Evolutionary conservation across 37 sponge, comb jelly and placozoan species (phyloP).

Genomic region (Spongilla lacustris): DNA sequence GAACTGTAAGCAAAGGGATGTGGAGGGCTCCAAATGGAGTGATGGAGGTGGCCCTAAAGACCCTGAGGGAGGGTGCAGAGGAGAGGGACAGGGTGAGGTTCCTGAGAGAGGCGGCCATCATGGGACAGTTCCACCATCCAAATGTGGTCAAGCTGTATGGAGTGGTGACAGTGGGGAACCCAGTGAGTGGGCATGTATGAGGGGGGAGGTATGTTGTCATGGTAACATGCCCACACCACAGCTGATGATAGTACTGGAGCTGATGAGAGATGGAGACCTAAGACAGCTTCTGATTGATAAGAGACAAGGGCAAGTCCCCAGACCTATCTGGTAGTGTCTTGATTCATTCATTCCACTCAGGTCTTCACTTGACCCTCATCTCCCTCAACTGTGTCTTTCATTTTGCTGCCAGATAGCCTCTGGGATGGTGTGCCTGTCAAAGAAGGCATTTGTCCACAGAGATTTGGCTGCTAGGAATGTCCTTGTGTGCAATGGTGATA

Average conservation of each 20-base stretch:
- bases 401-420: slow-evolving; percentile 54
- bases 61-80: slow-evolving; percentile 18
- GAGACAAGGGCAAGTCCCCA: too few species aligned
- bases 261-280: slow-evolving; percentile 61
- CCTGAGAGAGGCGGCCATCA: slow-evolving; percentile 80
- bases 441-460: slow-evolving; percentile 70
- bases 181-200: slow-evolving; percentile 51
- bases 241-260: slow-evolving; percentile 65
- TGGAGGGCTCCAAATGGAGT: slow-evolving; percentile 29
- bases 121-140: slow-evolving; percentile 80
- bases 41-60: slow-evolving; percentile 69
- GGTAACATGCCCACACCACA: not conserved
- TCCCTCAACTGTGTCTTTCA: slow-evolving; percentile 12
- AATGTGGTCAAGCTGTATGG: slow-evolving; percentile 70
- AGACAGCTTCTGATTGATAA: slow-evolving; percentile 11
- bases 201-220: too few species aligned
- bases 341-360: not conserved
- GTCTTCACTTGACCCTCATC: slow-evolving; percentile 9
- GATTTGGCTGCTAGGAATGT: slow-evolving; percentile 80
- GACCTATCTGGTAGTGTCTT: not conserved
- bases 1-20: slow-evolving; percentile 55
- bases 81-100: slow-evolving; percentile 57
- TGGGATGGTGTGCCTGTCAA: slow-evolving; percentile 68
- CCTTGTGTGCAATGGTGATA: slow-evolving; percentile 5
- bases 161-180: slow-evolving; percentile 74